Conservation (phyloP, 2,113 vertebrate species). For the Asarcornis scutulata region DNA sequence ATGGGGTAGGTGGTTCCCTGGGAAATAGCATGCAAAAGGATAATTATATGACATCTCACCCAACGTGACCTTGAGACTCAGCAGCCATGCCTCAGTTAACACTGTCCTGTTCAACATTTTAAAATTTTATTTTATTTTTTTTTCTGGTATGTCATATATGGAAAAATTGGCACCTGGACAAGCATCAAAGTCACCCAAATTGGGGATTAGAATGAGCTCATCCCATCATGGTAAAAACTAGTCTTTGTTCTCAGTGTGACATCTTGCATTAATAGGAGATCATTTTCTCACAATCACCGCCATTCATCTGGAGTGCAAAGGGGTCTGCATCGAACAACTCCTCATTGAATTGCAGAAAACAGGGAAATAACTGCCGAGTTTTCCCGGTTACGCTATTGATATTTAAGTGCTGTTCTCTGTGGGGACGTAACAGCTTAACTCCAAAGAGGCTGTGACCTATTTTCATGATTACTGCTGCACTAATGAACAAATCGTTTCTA, state of each 20-base stretch:
- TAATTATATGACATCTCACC: conserved; percentile 41
- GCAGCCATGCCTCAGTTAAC: conserved; percentile 30
- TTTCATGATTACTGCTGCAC: conserved; percentile 68
- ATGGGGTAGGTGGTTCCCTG: neutral
- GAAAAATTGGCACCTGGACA: conserved; percentile 75
- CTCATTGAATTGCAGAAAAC: conserved; percentile 80
- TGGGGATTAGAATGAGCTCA: conserved; percentile 78
- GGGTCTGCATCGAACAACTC: conserved; percentile 77
- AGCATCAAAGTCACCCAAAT: conserved; percentile 70
- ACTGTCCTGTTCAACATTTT: conserved; percentile 13
- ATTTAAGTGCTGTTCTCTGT: conserved; percentile 74
- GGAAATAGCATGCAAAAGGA: neutral
- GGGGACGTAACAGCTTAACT: conserved; percentile 58
- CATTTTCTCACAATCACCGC: conserved; percentile 82
- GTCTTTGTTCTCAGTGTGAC: conserved; percentile 80
- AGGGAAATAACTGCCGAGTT: conserved; percentile 78
- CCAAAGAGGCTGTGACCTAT: conserved; percentile 76
- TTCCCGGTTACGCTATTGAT: conserved; percentile 77
- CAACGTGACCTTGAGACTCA: conserved; percentile 56
- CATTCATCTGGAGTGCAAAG: conserved; percentile 79
- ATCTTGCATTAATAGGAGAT: conserved; percentile 76
- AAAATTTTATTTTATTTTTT: neutral
- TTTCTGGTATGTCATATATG: conserved; percentile 46
- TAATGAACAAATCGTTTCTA: conserved; percentile 69
- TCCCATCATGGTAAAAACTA: conserved; percentile 77